Conservation (phyloP, 2,797 vertebrate genomes). For the Kryptopterus vitreolus region DNA sequence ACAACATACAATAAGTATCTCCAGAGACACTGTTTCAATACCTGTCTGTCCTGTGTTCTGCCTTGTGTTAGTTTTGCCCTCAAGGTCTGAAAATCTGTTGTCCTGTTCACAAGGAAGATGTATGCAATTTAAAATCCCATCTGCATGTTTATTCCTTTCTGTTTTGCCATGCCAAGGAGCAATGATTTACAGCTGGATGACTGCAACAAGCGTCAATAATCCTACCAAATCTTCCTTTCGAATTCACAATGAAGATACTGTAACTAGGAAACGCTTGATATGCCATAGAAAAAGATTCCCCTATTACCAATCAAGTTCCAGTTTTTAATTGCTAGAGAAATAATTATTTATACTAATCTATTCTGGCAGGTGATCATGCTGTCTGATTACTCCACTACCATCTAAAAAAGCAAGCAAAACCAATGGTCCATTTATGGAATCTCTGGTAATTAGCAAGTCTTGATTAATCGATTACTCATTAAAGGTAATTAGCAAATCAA, state of each 20-base stretch:
- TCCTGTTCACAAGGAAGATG: conserved; percentile 18
- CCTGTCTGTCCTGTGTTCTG: conserved; percentile 5
- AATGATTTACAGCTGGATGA: conserved; percentile 35
- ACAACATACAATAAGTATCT: conserved; percentile 55
- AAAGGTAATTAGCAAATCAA: background rate
- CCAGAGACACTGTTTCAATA: conserved; percentile 23
- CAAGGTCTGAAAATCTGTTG: conserved; percentile 21
- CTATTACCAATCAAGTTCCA: no score
- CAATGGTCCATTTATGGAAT: background rate
- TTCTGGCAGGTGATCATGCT: background rate
- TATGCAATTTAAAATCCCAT: conserved; percentile 26
- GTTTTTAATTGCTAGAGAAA: background rate
- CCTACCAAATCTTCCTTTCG: background rate
- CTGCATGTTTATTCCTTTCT: conserved; percentile 34
- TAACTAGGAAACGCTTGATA: background rate
- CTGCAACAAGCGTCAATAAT: background rate
- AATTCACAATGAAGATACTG: background rate
- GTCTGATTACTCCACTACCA: background rate
- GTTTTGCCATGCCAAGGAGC: conserved; percentile 14
- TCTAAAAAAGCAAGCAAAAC: background rate
- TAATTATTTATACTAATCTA: background rate
- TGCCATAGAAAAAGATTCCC: background rate
- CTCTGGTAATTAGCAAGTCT: background rate
- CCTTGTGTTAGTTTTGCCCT: conserved; percentile 16
- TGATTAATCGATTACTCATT: background rate